Evolutionary conservation across 1,140 invertebrate species (phyloP), one percentile per base, ranked within the genome.

Genomic region (Bombus confusus): DNA sequence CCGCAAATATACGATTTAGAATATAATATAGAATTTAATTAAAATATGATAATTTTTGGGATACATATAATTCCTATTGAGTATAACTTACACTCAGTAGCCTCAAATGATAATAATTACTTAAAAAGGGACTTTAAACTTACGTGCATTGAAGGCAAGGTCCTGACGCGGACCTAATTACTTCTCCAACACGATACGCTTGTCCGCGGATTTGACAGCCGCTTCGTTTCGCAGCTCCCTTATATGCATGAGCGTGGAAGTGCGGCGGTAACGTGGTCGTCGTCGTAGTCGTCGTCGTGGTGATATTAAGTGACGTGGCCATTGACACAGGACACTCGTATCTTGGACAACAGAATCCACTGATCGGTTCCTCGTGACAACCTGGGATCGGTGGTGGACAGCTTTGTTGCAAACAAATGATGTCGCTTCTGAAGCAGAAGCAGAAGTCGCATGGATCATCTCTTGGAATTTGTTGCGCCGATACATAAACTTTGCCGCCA

Each of bases 381-480:
- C 97, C 97, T 66, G 97, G 96, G 88, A 99, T 98, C 72, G 98
- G 98, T 47, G 98, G 98, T 76, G 98, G 98, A 95, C 98, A 99
- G 91, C 98, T 98, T 94, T 99, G 98, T 95, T 99, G 98, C 68
- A 99, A 95, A 91, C 98, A 99, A 88, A 99, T 99, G 87, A 99
- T 99, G 92, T 99, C 98, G 93, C 98, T 98, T 94, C 98, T 96
- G 96, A 99, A 99, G 96, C 98, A 99, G 97, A 99, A 99, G 95
- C 98, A 99, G 96, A 99, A 99, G 93, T 99, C 98, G 93, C 98
- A 99, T 47, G 98, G 98, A 95, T 99, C 98, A 85, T 98, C 98
- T 89, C 98, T 96, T 37, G 98, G 98, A 87, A 99, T 98, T 95
- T 99, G 98, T 95, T 99, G 98, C 9, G 98, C 98, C 2, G 98